phyloP scores from a whole-genome alignment of 2,888 invertebrate species.

The Ptychoptera albimana region DNA sequence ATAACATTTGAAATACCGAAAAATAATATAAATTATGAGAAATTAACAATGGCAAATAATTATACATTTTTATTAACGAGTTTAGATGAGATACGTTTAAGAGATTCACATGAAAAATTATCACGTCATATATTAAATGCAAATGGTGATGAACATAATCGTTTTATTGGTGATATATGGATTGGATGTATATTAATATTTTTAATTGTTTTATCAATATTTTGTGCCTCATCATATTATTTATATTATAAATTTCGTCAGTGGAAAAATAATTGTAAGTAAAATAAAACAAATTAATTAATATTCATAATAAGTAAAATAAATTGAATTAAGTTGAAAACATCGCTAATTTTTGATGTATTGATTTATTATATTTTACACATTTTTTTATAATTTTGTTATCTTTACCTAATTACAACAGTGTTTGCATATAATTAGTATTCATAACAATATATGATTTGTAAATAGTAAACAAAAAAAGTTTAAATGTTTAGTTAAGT shows the following conservation, averaged over 20 bases:
- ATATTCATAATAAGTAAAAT: neutral
- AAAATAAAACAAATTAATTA: conserved; percentile 4
- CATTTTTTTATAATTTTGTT: too few species aligned
- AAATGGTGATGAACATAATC: conserved; percentile 31
- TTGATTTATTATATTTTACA: too few species aligned
- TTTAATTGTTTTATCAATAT: conserved; percentile 42
- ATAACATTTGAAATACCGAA: conserved; percentile 22
- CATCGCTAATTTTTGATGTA: too few species aligned
- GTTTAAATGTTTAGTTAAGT: too few species aligned
- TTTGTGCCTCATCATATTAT: conserved; percentile 45
- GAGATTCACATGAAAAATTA: neutral
- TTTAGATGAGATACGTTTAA: neutral
- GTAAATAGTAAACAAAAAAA: too few species aligned
- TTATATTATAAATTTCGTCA: conserved; percentile 46
- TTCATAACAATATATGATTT: too few species aligned
- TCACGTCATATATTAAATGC: neutral
- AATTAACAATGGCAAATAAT: conserved; percentile 1
- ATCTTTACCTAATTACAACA: too few species aligned
- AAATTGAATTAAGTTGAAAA: too few species aligned
- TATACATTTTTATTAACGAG: neutral
- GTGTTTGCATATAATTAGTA: too few species aligned
- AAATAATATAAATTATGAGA: conserved; percentile 23
- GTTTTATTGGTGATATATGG: conserved; percentile 46
- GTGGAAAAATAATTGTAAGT: conserved; percentile 45
- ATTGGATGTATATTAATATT: conserved; percentile 43